Evolutionary conservation across 2,888 invertebrate species (phyloP), one percentile per base, ranked within the genome.

Genomic region (Meiosimyza decipiens): DNA sequence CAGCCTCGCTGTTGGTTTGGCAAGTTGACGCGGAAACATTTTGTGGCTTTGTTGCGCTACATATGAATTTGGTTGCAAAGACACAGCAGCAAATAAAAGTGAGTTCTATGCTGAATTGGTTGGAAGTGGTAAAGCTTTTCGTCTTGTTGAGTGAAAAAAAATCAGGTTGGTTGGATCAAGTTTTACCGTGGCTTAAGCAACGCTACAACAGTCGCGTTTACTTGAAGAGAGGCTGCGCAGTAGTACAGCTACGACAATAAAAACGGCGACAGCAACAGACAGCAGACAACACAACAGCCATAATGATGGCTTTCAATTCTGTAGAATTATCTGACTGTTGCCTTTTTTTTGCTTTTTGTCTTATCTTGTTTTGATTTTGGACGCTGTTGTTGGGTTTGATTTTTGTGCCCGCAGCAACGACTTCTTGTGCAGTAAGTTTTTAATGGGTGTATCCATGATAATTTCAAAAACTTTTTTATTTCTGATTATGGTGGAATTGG

Each of bases 21-120:
- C 55, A 55, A 55, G 63, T 71, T 71, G 63, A 47, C 55, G 69
- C 69, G 12, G 62, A 40, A 69, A 69, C 60, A 60, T 69, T 69
- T 40, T 40, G 40, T 40, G 40, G 40, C 40, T 40, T 40, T 69
- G 69, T 51, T 60, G 18, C 60, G 50, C 60, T 22, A 51, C 51
- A 47, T 40, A 52, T n/a, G 40, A 40, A 9, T 40, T 40, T 40
- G 9, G 40, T 9, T 40, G 13, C 52, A 15, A 66, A 28, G 4
- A 28, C 54, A 22, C 49, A 64, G 40, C 40, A 49, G 33, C 59
- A 60, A 51, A 16, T 33, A 60, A 54, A 69, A 69, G 50, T 67
- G 72, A 62, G 72, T 63, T 63, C 72, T 62, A 68, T 68, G 62
- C 33, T 33, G n/a, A 40, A 50, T 7, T 12, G 50, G 18, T 40